Evolutionary conservation across 2,797 vertebrate species (phyloP).

Genomic region (Neomorphus geoffroyi): DNA sequence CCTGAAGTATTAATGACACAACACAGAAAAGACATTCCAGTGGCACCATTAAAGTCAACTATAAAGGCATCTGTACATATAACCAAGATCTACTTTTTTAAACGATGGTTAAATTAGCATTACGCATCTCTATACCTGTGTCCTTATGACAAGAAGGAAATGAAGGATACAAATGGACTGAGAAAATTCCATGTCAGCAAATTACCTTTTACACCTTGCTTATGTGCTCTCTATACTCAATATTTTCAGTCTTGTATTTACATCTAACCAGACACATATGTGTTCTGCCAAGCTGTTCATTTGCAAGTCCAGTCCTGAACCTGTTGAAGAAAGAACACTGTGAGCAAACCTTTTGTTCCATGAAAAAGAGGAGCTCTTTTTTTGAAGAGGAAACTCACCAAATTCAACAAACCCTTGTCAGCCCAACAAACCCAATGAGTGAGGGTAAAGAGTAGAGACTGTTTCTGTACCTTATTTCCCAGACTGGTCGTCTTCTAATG

Average conservation of each 20-base stretch:
- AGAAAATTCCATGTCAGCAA: not conserved
- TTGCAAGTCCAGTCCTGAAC: not conserved
- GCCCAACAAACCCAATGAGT: not conserved
- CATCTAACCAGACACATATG: not conserved
- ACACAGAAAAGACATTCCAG: not conserved
- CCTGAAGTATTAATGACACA: not conserved
- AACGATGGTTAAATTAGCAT: not conserved
- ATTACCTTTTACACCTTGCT: not conserved
- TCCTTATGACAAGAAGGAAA: not conserved
- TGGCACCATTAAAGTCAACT: not conserved
- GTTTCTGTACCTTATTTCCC: not conserved
- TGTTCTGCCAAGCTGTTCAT: not conserved
- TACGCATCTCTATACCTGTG: not conserved
- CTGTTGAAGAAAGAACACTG: not conserved
- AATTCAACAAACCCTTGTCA: not conserved
- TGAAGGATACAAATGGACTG: not conserved
- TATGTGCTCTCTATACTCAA: not conserved
- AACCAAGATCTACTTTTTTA: not conserved
- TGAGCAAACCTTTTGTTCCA: not conserved
- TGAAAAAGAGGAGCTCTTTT: not conserved
- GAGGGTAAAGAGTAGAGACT: not conserved
- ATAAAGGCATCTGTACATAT: not conserved
- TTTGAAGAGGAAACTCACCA: conserved; percentile 1
- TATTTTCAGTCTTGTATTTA: not conserved
- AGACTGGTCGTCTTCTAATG: not conserved